phyloP scores from a whole-genome alignment of 2,797 vertebrate genomes.

The Anomalospiza imberbis region DNA sequence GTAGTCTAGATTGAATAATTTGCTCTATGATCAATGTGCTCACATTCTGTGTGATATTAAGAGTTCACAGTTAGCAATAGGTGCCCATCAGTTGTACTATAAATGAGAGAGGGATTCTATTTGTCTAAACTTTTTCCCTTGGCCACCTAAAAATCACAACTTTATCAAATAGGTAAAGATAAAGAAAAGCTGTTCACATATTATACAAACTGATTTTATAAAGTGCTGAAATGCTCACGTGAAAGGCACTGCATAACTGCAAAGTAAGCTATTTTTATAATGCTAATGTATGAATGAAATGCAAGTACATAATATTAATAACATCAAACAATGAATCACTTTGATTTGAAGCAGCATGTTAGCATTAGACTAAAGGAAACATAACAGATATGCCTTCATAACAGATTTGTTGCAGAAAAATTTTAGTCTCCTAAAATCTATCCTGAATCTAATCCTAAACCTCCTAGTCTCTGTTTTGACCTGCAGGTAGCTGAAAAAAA shows the following conservation, averaged over 20 bases:
- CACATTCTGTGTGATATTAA: neutral
- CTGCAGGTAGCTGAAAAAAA: neutral
- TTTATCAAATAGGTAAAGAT: neutral
- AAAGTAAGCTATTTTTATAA: constrained; percentile 37
- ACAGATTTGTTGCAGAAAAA: neutral
- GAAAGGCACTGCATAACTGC: constrained; percentile 3
- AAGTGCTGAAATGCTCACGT: constrained; percentile 22
- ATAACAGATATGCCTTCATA: neutral
- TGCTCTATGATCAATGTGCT: neutral
- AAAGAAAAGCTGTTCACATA: neutral
- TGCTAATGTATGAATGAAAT: neutral
- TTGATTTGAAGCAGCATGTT: constrained; percentile 31
- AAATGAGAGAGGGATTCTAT: neutral
- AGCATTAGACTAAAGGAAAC: neutral
- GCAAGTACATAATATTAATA: constrained; percentile 1
- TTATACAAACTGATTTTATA: neutral
- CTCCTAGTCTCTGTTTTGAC: constrained; percentile 20
- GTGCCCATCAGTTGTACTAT: neutral
- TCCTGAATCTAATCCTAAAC: neutral
- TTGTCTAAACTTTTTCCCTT: neutral
- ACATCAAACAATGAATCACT: constrained; percentile 2
- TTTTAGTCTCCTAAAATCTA: neutral
- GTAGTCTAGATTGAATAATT: neutral
- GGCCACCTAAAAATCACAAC: neutral
- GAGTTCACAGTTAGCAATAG: neutral